A percentile compares a stretch with the other conserved stretches of the same genome.
Conservation (phyloP, 2,888 invertebrate species). For the Brassicogethes aeneus region DNA sequence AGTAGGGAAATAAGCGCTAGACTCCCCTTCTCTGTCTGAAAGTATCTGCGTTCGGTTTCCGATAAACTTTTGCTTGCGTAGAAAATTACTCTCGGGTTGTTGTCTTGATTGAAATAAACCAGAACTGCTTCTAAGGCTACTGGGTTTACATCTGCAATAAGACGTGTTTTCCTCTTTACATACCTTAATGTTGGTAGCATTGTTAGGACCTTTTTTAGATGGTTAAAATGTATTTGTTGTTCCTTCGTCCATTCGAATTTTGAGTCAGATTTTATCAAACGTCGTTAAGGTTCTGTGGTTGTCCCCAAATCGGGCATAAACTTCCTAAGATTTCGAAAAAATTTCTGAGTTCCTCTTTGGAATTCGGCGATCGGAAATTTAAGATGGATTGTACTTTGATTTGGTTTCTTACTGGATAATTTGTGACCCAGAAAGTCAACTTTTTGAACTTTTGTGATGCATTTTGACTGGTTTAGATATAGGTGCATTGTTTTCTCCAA, state of each 20-base stretch:
- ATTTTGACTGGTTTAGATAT: no score
- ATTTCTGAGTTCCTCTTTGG: no score
- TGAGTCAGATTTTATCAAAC: slow-evolving; percentile 11
- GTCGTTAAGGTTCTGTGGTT: slow-evolving; percentile 9
- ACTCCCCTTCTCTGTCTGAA: slow-evolving; percentile 32
- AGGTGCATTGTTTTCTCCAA: no score
- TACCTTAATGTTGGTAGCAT: slow-evolving; percentile 16
- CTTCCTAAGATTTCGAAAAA: no score
- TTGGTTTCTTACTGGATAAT: no score
- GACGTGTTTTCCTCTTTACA: slow-evolving; percentile 11
- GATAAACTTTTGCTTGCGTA: no score
- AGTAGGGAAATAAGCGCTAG: slow-evolving; percentile 35
- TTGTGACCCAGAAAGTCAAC: no score
- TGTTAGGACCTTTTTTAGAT: slow-evolving; percentile 10
- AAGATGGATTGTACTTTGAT: no score
- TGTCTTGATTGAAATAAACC: slow-evolving; percentile 17
- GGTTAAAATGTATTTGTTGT: slow-evolving; percentile 14
- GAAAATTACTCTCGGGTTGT: slow-evolving; percentile 20
- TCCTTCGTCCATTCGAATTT: slow-evolving; percentile 12
- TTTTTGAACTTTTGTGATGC: slow-evolving; percentile 3
- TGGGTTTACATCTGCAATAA: slow-evolving; percentile 24
- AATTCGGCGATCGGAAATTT: no score
- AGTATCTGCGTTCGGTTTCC: slow-evolving; percentile 23
- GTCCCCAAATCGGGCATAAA: no score
- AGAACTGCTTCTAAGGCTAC: slow-evolving; percentile 24